Conservation (phyloP, 2,797 vertebrate species). For the Girardinus metallicus region DNA sequence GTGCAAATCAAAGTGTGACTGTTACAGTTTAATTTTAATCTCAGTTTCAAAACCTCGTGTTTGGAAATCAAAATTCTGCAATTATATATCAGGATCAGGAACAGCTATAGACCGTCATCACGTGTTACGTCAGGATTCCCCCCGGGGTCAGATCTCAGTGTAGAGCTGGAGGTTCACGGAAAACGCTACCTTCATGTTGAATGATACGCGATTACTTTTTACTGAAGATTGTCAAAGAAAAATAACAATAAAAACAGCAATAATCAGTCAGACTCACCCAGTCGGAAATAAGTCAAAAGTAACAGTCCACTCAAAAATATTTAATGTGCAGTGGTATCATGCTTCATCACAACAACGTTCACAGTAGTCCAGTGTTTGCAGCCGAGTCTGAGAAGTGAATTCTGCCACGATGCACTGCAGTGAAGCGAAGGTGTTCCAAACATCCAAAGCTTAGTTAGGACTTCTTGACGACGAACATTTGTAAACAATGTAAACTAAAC, state of each 20-base stretch:
- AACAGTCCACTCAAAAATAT: background rate
- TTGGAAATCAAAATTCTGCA: background rate
- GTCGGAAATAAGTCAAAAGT: constrained; percentile 24
- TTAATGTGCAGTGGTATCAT: background rate
- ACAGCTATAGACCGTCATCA: constrained; percentile 32
- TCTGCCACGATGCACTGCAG: constrained; percentile 13
- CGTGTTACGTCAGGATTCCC: constrained; percentile 20
- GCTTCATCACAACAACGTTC: constrained; percentile 17
- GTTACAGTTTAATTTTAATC: constrained; percentile 5
- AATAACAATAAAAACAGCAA: constrained; percentile 9
- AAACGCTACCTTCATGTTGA: constrained; percentile 47
- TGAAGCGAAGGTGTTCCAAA: constrained; percentile 34
- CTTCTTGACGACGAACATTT: constrained; percentile 15
- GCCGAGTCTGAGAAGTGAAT: background rate
- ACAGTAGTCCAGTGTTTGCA: background rate
- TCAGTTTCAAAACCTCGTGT: background rate
- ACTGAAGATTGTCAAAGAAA: constrained; percentile 26
- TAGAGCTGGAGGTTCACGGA: constrained; percentile 17
- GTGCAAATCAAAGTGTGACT: constrained; percentile 28
- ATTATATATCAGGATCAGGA: constrained; percentile 20
- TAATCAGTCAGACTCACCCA: constrained; percentile 4
- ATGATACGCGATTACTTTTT: constrained; percentile 7
- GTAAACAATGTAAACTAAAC: constrained; percentile 13
- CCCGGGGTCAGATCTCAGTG: constrained; percentile 10
- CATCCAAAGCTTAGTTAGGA: constrained; percentile 4